Base-by-base conservation (phyloP, 2,113 vertebrate genomes). In the Camelus bactrianus region DNA sequence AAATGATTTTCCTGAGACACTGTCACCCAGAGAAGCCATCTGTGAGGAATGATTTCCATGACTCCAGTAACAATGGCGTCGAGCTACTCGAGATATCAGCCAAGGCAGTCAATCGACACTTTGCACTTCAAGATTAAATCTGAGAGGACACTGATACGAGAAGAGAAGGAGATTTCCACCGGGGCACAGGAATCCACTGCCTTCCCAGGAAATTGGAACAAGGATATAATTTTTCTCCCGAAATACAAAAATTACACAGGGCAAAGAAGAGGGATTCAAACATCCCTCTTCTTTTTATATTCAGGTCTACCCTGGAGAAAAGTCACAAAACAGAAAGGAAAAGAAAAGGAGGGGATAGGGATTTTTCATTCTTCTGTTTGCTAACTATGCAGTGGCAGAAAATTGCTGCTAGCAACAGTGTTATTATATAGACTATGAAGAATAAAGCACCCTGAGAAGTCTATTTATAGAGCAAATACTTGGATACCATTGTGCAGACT, bases 381-480 rank as follows among this genome's bases (percentile, higher is more conserved):
- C 65, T 80, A 62, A 95, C 65, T 56, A 54, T 90, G 50, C 24
- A 3, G 54, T 92, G 35, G 52, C 12, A 95, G 73, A 64, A 90
- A 95, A 56, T 58, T 76, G 65, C 54, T 92, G 46, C 56, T 42
- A 64, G 38, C 1, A 2, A 82, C 85, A 73, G n/a, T 65, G 72
- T 91, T 94, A 90, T 76, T 84, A 65, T 35, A 81, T 42, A 85
- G 70, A 97, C 72, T 32, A 65, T 91, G 88, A 92, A 84, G 79
- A 96, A 90, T 48, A 89, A 92, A 87, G 48, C 52, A 60, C 58
- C 84, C 84, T 16, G 17, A 80, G 72, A 91, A 81, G 54, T 85
- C 91, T 85, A 81, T 93, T 96, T 88, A 93, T 77, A 94, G 91
- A 92, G 46, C 42, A 87, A 87, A 92, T 56, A 38, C 80, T 72